These are phyloP conservation scores for Ctenochaetus hawaiiensis DNA, from an alignment of 2,797 vertebrate genomes.

Conservation along the genomic window DNA sequence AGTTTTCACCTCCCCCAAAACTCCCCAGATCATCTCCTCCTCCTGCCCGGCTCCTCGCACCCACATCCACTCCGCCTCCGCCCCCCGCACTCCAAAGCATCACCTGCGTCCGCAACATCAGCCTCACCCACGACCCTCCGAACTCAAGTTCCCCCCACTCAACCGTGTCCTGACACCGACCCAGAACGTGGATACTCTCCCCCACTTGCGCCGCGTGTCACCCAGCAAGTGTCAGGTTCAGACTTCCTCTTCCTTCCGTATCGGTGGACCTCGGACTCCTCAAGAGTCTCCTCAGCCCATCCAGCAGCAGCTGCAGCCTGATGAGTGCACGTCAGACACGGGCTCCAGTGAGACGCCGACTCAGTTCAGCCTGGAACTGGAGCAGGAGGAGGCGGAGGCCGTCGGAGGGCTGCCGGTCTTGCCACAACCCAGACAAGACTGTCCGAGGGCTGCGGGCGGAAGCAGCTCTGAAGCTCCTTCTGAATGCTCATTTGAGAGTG, in stretches of 20 bases:
- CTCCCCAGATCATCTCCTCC: conserved; percentile 65
- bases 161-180: conserved; percentile 88
- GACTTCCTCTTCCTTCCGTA: conserved; percentile 90
- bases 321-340: conserved; percentile 81
- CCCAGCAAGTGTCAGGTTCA: conserved; percentile 93
- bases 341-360: conserved; percentile 84
- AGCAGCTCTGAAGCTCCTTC: conserved; percentile 86
- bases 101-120: conserved; percentile 82
- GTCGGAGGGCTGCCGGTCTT: conserved; percentile 36
- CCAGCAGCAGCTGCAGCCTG: conserved; percentile 46
- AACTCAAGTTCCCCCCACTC: conserved; percentile 89
- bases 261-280: conserved; percentile 81
- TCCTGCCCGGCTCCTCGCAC: conserved; percentile 82
- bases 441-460: conserved; percentile 40
- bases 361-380: conserved; percentile 84
- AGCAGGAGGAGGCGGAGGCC: conserved; percentile 63
- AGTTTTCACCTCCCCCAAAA: conserved; percentile 69
- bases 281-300: conserved; percentile 53
- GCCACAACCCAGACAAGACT: conserved; percentile 32
- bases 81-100: conserved; percentile 84
- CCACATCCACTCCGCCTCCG: conserved; percentile 71
- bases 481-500: conserved; percentile 86
- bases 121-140: conserved; percentile 85
- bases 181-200: conserved; percentile 91
- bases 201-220: conserved; percentile 91